Evolutionary conservation across 2,888 invertebrate species (phyloP).

Genomic region (Myathropa florea): DNA sequence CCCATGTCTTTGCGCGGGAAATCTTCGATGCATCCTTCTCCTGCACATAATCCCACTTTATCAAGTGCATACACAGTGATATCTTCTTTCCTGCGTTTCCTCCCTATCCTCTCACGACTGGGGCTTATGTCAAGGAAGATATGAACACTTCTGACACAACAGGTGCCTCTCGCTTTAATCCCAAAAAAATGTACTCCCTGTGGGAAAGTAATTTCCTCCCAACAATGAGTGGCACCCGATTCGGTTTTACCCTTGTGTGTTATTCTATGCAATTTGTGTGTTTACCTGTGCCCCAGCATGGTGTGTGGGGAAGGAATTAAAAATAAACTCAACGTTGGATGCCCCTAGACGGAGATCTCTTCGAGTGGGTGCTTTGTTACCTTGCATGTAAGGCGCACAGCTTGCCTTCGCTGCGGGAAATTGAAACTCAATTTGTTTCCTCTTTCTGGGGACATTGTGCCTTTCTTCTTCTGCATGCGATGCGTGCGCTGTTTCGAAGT

Average conservation of each 20-base stretch:
- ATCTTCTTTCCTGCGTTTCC: not conserved
- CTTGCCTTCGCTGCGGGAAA: not conserved
- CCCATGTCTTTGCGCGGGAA: no score
- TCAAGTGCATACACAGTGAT: slow-evolving; percentile 29
- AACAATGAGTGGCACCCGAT: slow-evolving; percentile 63
- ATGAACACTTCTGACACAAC: slow-evolving; percentile 53
- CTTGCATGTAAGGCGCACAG: not conserved
- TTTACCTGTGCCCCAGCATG: not conserved
- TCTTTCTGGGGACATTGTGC: not conserved
- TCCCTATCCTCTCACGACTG: not conserved
- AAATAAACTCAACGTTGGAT: slow-evolving; percentile 19
- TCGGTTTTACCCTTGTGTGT: slow-evolving; percentile 22
- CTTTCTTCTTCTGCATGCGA: no score
- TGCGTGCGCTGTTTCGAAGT: no score
- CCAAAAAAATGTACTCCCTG: slow-evolving; percentile 52
- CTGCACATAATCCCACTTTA: slow-evolving; percentile 55
- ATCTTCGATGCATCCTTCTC: slow-evolving; percentile 18
- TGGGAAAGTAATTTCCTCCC: slow-evolving; percentile 62
- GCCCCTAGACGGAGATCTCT: not conserved
- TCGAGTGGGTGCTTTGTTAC: not conserved
- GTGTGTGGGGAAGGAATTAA: not conserved
- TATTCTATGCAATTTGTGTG: slow-evolving; percentile 29
- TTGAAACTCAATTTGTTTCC: not conserved
- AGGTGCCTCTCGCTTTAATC: slow-evolving; percentile 61
- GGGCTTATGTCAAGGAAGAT: slow-evolving; percentile 39